These are phyloP conservation scores for Dryoscopus gambensis DNA, from an alignment of 2,113 vertebrate genomes.

Conservation along the genomic window DNA sequence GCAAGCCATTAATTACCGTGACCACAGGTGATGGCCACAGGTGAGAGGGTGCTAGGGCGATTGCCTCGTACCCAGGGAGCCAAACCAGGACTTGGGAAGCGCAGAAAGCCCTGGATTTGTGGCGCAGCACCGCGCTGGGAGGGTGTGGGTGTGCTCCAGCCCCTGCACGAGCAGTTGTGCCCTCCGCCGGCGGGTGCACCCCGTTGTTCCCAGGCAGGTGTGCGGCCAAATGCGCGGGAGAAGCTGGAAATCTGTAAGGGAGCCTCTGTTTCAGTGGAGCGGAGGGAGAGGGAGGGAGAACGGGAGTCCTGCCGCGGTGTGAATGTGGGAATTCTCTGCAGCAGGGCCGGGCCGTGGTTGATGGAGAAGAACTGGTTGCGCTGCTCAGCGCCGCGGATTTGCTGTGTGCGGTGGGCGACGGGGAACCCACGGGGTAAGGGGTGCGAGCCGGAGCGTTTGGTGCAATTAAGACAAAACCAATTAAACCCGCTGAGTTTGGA, in stretches of 20 bases:
- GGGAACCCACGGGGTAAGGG: not conserved
- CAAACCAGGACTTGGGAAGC: accelerated
- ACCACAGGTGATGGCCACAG: accelerated
- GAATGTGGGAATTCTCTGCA: not conserved
- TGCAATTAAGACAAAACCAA: not conserved
- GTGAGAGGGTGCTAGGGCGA: accelerated
- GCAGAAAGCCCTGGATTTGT: accelerated
- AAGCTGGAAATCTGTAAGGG: not conserved
- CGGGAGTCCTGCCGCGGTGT: accelerated
- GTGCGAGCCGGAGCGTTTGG: not conserved
- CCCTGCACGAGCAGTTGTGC: accelerated
- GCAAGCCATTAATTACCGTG: accelerated
- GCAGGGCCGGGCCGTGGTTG: not conserved
- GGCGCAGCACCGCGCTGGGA: accelerated
- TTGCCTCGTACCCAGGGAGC: not conserved
- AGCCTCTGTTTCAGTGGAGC: accelerated
- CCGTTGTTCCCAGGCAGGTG: accelerated
- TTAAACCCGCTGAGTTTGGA: accelerated
- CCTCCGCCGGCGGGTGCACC: accelerated
- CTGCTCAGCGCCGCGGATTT: not conserved
- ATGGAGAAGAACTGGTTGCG: accelerated
- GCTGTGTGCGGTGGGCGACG: not conserved
- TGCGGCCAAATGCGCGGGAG: not conserved
- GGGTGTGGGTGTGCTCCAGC: accelerated
- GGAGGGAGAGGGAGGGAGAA: not conserved